phyloP scores from a whole-genome alignment of 2,888 invertebrate genomes.

The Folsomia candida region DNA sequence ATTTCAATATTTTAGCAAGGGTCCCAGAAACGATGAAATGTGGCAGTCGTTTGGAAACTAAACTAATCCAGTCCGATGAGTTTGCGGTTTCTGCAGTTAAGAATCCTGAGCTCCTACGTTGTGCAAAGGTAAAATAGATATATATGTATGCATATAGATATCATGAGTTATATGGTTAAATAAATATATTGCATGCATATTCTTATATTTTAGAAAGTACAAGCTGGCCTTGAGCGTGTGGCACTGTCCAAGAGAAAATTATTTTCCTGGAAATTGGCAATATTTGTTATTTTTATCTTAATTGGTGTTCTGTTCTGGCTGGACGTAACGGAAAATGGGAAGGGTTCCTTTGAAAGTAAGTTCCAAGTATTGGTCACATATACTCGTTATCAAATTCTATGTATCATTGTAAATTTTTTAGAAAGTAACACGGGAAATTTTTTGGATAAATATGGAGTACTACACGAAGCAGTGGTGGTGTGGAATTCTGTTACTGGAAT shows the following conservation, averaged over 20 bases:
- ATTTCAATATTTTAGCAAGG: constrained; percentile 30
- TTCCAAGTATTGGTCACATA: not conserved
- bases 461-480: constrained; percentile 42
- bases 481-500: constrained; percentile 21
- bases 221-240: constrained; percentile 42
- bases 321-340: constrained; percentile 49
- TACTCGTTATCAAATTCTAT: constrained; percentile 5
- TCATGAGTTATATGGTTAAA: too few species aligned
- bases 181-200: too few species aligned
- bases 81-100: constrained; percentile 50
- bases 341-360: constrained; percentile 49
- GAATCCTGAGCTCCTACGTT: constrained; percentile 43
- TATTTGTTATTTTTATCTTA: constrained; percentile 35
- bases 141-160: not conserved
- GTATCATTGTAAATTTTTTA: constrained; percentile 17
- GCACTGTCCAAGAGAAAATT: constrained; percentile 41
- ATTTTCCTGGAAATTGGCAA: constrained; percentile 48
- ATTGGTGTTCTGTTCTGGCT: constrained; percentile 46
- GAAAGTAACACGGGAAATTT: constrained; percentile 49
- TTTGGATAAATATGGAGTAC: constrained; percentile 43
- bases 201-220: constrained; percentile 26
- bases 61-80: constrained; percentile 48
- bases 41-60: constrained; percentile 40
- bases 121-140: constrained; percentile 44
- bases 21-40: constrained; percentile 30